Conservation (phyloP, 2,113 vertebrate genomes). For the Rhinogobius similis region DNA sequence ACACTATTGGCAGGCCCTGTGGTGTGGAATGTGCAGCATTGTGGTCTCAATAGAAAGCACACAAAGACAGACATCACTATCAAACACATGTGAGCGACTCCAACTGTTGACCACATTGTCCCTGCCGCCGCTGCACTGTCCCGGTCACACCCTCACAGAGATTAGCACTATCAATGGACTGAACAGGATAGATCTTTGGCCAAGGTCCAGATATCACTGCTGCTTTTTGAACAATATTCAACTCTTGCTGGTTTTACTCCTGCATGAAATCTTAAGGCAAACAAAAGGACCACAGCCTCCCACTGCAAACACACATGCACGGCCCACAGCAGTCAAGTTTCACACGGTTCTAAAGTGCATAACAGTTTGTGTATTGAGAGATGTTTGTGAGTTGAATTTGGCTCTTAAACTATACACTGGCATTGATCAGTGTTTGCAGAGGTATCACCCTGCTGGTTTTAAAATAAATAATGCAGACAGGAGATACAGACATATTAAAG, state of each 20-base stretch:
- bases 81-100: slow-evolving; percentile 2
- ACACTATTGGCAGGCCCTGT: background rate
- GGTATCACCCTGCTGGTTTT: slow-evolving; percentile 4
- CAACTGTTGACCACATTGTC: slow-evolving; percentile 28
- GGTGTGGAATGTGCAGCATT: background rate
- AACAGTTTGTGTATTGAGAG: background rate
- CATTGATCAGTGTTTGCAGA: slow-evolving; percentile 1
- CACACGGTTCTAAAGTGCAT: background rate
- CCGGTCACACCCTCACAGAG: slow-evolving; percentile 41
- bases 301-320: slow-evolving; percentile 58
- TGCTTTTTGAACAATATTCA: background rate
- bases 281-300: slow-evolving; percentile 47
- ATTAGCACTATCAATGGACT: slow-evolving; percentile 53
- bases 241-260: slow-evolving; percentile 31
- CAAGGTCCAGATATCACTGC: slow-evolving; percentile 57
- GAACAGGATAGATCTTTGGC: slow-evolving; percentile 22
- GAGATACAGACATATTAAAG: background rate
- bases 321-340: slow-evolving; percentile 30
- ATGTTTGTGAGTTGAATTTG: slow-evolving; percentile 6
- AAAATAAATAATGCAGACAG: background rate
- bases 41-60: slow-evolving; percentile 6
- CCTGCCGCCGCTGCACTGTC: slow-evolving; percentile 24
- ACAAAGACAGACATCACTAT: slow-evolving; percentile 23
- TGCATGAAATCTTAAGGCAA: slow-evolving; percentile 33
- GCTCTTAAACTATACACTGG: background rate